Evolutionary conservation across 2,888 invertebrate species (phyloP), one percentile per base, ranked within the genome.

Genomic region (Schrankia costaestrigalis): DNA sequence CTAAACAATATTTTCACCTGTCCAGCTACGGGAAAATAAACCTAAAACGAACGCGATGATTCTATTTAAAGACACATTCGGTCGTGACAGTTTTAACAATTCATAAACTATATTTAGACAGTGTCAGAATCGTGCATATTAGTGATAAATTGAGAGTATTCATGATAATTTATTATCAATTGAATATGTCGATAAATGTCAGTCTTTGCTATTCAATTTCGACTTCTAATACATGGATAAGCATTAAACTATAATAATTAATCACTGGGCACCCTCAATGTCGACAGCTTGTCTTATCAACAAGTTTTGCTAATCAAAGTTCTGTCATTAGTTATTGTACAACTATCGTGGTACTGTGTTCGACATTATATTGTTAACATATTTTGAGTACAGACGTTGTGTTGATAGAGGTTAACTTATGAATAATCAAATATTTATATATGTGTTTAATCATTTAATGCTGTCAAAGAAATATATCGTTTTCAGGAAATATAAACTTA

Each of bases 251-350:
- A 26, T 10, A 22, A 44, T 49, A 46, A 62, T 65, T 52, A 62
- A 62, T 62, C 56, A 62, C 35, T 10, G 24, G 17, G 27, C 29
- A 38, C 34, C 33, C 26, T 46, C 32, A 35, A 35, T 24, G 15
- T 27, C 52, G 55, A 48, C 34, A 36, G 33, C 26, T 26, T 24
- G 33, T 44, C 45, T 42, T 53, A 50, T 51, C 54, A 53, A 41
- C 45, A 63, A 68, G 49, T n/a, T 68, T 68, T 56, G 33, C 42
- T 43, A 56, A 69, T 69, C 57, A 59, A 67, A 67, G 47, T 65
- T 69, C 26, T 26, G 48, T 51, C 54, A 50, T 63, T 63, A 64
- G 30, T 40, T 38, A 42, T 37, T 53, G 52, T 52, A 44, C 31
- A 42, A 26, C 27, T 36, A 35, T 13, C 15, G 41, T 37, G 41